Conservation (phyloP, 2,113 vertebrate species). For the Pterocles burchelli region DNA sequence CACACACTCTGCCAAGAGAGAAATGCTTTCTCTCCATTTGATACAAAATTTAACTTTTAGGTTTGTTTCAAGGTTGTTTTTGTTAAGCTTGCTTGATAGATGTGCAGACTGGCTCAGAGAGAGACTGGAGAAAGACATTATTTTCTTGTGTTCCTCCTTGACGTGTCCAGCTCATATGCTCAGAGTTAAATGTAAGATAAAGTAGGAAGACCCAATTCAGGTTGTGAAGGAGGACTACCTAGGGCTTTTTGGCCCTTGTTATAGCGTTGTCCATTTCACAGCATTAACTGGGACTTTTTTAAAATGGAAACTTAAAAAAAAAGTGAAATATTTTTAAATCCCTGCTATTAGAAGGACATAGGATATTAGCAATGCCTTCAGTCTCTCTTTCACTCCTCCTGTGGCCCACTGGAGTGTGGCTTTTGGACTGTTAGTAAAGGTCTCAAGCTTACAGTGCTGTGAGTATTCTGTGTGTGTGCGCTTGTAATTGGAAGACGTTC, state of each 20-base stretch:
- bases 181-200: not conserved
- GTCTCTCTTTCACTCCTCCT: not conserved
- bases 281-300: not conserved
- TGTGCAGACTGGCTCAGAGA: fast-evolving
- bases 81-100: not conserved
- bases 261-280: not conserved
- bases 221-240: not conserved
- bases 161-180: not conserved
- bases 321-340: not conserved
- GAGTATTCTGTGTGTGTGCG: not conserved
- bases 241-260: not conserved
- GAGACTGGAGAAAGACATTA: not conserved
- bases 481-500: not conserved
- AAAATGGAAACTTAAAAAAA: not conserved
- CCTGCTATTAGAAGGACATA: not conserved
- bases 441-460: not conserved
- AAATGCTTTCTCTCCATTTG: not conserved
- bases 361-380: not conserved
- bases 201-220: not conserved
- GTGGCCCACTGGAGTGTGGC: not conserved
- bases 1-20: not conserved
- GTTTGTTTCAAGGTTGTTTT: not conserved
- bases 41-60: not conserved
- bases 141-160: not conserved
- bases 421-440: not conserved